phyloP scores from a whole-genome alignment of 2,888 invertebrate species.

The Caenorhabditis panamensis region DNA sequence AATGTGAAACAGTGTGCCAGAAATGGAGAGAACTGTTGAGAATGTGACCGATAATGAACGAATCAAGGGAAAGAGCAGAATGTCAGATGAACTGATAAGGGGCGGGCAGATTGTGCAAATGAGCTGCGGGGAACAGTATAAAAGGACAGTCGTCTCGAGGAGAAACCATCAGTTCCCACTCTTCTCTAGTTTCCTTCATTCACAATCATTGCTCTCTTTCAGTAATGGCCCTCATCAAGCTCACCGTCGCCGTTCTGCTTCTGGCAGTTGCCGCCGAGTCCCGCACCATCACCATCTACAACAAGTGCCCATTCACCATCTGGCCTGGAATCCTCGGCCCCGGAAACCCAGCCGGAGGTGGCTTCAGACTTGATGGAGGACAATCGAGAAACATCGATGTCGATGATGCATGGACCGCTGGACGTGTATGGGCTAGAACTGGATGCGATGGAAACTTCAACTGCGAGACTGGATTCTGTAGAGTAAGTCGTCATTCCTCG shows the following conservation, averaged over 20 bases:
- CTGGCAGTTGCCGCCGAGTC: constrained; percentile 20
- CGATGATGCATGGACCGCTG: constrained; percentile 72
- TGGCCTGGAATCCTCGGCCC: constrained; percentile 77
- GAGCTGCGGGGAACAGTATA: constrained; percentile 13
- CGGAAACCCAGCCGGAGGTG: constrained; percentile 66
- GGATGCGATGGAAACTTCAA: constrained; percentile 73
- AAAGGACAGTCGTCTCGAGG: constrained; percentile 4
- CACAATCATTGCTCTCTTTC: constrained; percentile 8
- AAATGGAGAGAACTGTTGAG: neutral
- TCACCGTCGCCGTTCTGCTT: constrained; percentile 15
- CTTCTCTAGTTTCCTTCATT: neutral
- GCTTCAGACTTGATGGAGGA: constrained; percentile 68
- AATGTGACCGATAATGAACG: constrained; percentile 11
- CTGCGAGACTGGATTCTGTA: constrained; percentile 76
- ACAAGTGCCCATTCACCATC: constrained; percentile 74
- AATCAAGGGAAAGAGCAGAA: constrained; percentile 3
- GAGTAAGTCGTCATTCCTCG: constrained; percentile 45
- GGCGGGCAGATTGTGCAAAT: constrained; percentile 24
- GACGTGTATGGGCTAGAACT: constrained; percentile 74
- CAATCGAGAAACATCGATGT: constrained; percentile 64
- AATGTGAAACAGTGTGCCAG: constrained; percentile 14
- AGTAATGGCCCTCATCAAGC: constrained; percentile 37
- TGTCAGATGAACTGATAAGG: constrained; percentile 38
- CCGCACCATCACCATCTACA: constrained; percentile 63
- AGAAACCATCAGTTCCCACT: constrained; percentile 16